Base-by-base conservation (phyloP, 2,888 invertebrate species). In the Orthonevra nobilis region DNA sequence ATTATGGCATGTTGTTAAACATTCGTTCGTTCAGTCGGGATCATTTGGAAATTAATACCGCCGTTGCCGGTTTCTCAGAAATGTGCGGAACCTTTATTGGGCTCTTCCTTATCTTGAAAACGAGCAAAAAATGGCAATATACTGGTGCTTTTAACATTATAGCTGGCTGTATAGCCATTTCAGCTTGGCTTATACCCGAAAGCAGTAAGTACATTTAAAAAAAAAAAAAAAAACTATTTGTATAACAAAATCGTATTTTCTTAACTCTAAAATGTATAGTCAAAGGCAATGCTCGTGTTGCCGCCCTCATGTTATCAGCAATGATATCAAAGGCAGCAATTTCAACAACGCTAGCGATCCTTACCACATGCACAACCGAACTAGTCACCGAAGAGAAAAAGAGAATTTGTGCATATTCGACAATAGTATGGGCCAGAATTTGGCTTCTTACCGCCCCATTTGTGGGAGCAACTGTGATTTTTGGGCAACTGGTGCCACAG, bases 1-100 rank as follows among this genome's bases (percentile, higher is more conserved):
- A 90, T 83, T 90, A 90, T 70, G 90, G 90, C 60, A 89, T 89
- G 85, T 83, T 90, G 20, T 84, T 90, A 1, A 90, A 90, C 75
- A 89, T 90, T 19, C 88, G 89, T 36, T 87, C 89, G 15, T 89
- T 90, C 69, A 89, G 89, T 73, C 86, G 89, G 4, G 87, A 88
- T 26, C 88, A 89, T 82, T 83, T 90, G 17, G 88, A 86, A 68
- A 83, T 88, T 4, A 90, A 89, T 69, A 90, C 90, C 20, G 87
- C 86, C 3, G 82, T 90, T 15, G 89, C 89, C 30, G 90, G 89
- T 70, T 77, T 86, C 30, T 84, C 87, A 26, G 89, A 89, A 82
- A 87, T 89, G 66, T 83, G 85, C 44, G 89, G 89, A 54, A 87
- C 87, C 15, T 88, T 89, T 64, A 84, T 88, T 70, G 89, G 88